These are phyloP conservation scores for Megastigmus dorsalis DNA, from an alignment of 2,888 invertebrate genomes.

Conservation along the genomic window DNA sequence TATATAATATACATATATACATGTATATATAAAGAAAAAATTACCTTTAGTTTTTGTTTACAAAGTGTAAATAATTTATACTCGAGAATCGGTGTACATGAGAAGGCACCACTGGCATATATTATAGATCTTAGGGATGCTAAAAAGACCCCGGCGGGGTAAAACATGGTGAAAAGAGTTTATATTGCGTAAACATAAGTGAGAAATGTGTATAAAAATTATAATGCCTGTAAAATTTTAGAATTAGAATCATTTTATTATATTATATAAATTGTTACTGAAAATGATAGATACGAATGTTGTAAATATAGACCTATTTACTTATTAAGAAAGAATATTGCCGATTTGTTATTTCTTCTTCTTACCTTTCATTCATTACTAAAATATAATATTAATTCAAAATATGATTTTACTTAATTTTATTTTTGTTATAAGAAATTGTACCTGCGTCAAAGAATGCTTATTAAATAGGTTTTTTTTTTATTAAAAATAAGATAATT, in stretches of 20 bases:
- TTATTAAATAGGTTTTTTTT: no score
- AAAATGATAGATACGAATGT: constrained; percentile 67
- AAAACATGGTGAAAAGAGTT: constrained; percentile 55
- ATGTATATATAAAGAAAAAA: constrained; percentile 51
- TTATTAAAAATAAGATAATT: constrained; percentile 33
- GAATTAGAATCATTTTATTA: constrained; percentile 70
- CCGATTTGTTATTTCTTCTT: constrained; percentile 43
- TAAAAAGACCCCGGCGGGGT: constrained; percentile 45
- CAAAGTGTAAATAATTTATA: constrained; percentile 69
- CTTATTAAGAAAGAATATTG: constrained; percentile 65
- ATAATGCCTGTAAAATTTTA: constrained; percentile 72
- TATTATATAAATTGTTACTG: constrained; percentile 71
- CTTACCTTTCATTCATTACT: background rate
- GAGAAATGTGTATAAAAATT: constrained; percentile 64
- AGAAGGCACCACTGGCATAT: constrained; percentile 51
- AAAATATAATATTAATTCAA: background rate
- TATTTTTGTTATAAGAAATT: background rate
- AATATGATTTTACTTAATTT: background rate
- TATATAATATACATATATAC: constrained; percentile 50
- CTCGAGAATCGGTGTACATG: constrained; percentile 55
- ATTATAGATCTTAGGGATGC: constrained; percentile 49
- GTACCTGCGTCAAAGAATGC: no score
- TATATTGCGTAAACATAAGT: constrained; percentile 56
- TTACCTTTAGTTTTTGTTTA: constrained; percentile 59
- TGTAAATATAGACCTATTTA: constrained; percentile 74